Evolutionary conservation across 53 echinoderm and acorn worm genomes (phyloP).

Genomic region (Antedon mediterranea): DNA sequence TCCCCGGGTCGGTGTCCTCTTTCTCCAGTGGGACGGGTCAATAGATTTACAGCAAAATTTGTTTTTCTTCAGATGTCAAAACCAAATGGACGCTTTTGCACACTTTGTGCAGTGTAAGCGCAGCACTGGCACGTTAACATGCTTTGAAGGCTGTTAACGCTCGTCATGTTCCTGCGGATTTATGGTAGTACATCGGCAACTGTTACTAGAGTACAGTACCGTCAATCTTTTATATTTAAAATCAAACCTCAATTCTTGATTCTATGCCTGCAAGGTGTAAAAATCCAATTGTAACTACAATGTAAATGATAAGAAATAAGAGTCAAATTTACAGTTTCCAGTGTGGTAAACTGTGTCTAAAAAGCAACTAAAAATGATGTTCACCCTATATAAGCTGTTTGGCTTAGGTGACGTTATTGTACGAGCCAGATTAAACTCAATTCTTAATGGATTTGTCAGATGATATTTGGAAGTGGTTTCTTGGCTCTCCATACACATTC

Average conservation of each 20-base stretch:
- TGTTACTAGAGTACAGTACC: not conserved
- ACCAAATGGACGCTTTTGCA: constrained; percentile 27
- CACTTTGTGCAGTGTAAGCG: constrained; percentile 91
- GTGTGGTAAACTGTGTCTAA: not conserved
- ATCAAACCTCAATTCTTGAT: not conserved
- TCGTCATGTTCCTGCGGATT: constrained; percentile 18
- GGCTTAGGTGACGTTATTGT: too few relatives aligned
- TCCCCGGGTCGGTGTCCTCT: not conserved
- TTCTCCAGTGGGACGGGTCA: not conserved
- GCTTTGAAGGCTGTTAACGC: constrained; percentile 35
- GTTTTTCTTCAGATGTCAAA: constrained; percentile 1
- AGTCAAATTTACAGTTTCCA: not conserved
- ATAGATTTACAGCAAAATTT: not conserved
- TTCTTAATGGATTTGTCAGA: too few relatives aligned
- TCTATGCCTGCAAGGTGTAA: not conserved
- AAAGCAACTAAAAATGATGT: too few relatives aligned
- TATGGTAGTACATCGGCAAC: not conserved
- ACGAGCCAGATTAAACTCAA: too few relatives aligned
- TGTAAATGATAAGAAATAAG: constrained; percentile 2
- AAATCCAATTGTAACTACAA: not conserved
- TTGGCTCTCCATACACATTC: too few relatives aligned
- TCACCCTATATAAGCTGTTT: too few relatives aligned
- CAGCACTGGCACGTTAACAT: constrained; percentile 84
- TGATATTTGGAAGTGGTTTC: too few relatives aligned
- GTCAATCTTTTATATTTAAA: not conserved